Base-by-base conservation (phyloP, 1,140 invertebrate species). In the Drosophila dunni region DNA sequence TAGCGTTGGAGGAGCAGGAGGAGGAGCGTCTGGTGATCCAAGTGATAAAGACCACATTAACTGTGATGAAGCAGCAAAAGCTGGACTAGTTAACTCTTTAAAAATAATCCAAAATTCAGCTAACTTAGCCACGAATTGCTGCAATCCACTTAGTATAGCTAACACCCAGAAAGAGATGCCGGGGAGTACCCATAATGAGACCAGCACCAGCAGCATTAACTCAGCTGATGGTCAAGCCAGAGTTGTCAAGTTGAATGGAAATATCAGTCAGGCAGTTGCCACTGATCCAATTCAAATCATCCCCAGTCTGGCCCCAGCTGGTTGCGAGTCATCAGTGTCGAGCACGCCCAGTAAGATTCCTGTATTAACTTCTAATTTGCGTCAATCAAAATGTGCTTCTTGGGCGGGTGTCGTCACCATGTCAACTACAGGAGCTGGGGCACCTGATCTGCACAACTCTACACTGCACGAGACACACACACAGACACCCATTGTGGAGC, bases 321-420 rank as follows among this genome's bases (percentile, higher is more conserved):
- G 10, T 34, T 64, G 13, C 56, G 79, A 79, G 17, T 7, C 63
- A 10, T 40, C 69, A 42, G 29, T 66, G 38, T 34, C 61, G 6
- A 42, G 40, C 6, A 60, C 69, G 10, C 77, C 77, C 24, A 92
- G 91, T 68, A 92, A 92, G 74, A 92, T 92, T 53, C 91, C 91
- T 45, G 63, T 92, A 20, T 65, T 90, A 36, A 84, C 78, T 48
- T 58, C 75, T 0, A 79, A 69, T 73, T 51, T 67, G 45, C 89
- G 91, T 15, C 89, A 94, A 50, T 93, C 93, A 69, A 94, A 94
- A 80, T 94, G 94, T 82, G 93, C 94, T 24, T 94, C 94, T 7
- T 94, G 94, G 94, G 93, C 93, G 69, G 94, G 94, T 2, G 92
- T 91, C 60, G 93, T 91, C 33, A 54, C 69, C 40, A 62, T 71